phyloP scores from a whole-genome alignment of 2,888 invertebrate genomes.

The Actias luna region DNA sequence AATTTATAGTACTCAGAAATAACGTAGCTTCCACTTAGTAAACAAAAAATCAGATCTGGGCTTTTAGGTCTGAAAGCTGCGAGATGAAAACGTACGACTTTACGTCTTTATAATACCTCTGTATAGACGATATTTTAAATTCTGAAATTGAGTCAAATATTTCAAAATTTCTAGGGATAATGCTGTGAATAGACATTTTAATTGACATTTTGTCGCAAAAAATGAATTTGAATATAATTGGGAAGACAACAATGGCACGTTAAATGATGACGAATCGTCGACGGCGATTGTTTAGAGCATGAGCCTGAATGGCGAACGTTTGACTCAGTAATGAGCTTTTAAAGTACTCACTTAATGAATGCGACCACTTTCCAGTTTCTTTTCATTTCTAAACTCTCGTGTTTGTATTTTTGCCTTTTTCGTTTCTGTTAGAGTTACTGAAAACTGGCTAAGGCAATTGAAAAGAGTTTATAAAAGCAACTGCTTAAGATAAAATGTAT shows the following conservation, averaged over 20 bases:
- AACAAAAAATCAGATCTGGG: too few relatives aligned
- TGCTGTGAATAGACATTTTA: constrained; percentile 37
- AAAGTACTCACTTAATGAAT: constrained; percentile 54
- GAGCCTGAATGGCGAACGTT: constrained; percentile 62
- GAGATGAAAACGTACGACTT: too few relatives aligned
- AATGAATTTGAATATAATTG: constrained; percentile 63
- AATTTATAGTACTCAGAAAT: too few relatives aligned
- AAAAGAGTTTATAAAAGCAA: not conserved
- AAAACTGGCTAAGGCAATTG: not conserved
- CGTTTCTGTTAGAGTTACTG: constrained; percentile 13
- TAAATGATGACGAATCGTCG: constrained; percentile 61
- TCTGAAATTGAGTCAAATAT: not conserved
- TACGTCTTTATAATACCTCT: not conserved
- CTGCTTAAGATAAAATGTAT: not conserved
- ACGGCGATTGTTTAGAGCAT: constrained; percentile 58
- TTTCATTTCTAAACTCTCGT: constrained; percentile 40
- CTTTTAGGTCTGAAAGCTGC: too few relatives aligned
- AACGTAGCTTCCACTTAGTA: too few relatives aligned
- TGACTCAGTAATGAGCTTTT: constrained; percentile 64
- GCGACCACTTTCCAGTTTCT: constrained; percentile 41
- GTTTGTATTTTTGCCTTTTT: constrained; percentile 23
- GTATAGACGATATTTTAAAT: not conserved
- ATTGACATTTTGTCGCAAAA: constrained; percentile 46
- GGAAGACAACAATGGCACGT: constrained; percentile 60
- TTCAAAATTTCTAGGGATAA: constrained; percentile 8